These are phyloP conservation scores for Leptopilina myrica DNA, from an alignment of 2,888 invertebrate genomes.

Conservation along the genomic window DNA sequence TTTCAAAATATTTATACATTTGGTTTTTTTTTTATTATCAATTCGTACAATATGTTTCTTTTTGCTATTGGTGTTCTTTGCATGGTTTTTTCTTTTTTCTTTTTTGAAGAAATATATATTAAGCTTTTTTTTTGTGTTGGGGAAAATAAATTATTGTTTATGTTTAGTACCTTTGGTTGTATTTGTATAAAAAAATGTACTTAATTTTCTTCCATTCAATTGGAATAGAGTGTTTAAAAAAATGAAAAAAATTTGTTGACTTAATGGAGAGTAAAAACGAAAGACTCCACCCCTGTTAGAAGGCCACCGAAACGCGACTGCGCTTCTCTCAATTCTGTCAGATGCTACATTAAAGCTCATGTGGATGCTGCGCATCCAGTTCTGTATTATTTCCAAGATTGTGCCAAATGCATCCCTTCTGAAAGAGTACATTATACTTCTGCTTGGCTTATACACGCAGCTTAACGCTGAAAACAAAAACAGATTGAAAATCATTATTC, in stretches of 20 bases:
- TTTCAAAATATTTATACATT: not conserved
- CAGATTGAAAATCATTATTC: no score
- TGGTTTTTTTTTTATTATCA: not conserved
- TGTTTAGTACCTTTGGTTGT: no score
- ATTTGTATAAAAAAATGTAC: not conserved
- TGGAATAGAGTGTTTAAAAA: not conserved
- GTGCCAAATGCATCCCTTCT: no score
- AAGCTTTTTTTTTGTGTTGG: no score
- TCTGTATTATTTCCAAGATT: not conserved
- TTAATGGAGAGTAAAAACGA: conserved; percentile 17
- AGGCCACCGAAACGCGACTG: conserved; percentile 31
- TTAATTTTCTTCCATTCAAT: conserved; percentile 16
- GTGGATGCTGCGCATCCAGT: conserved; percentile 22
- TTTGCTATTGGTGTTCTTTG: not conserved
- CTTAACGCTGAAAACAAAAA: no score
- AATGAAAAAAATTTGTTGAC: not conserved
- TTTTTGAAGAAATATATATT: not conserved
- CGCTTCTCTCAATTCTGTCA: conserved; percentile 12
- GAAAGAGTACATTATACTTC: no score
- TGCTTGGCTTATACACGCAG: no score
- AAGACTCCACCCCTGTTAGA: conserved; percentile 26
- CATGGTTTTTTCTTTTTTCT: not conserved
- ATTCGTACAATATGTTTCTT: not conserved
- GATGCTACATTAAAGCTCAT: conserved; percentile 3
- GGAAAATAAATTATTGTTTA: no score